Evolutionary conservation across 2,113 vertebrate species (phyloP), one percentile per base, ranked within the genome.

Genomic region (Terrapene triunguis): DNA sequence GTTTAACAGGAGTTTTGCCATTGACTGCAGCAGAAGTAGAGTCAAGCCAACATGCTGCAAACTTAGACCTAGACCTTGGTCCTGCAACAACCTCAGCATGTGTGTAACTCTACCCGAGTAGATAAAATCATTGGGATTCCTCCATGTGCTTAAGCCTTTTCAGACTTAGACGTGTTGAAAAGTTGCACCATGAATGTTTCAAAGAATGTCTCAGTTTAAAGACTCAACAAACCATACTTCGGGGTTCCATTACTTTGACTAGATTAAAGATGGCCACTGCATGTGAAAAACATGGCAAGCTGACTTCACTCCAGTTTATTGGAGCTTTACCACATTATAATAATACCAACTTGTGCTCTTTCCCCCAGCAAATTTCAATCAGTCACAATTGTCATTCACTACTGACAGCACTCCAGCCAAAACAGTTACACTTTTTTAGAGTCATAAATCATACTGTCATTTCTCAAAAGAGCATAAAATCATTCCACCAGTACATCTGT

Each of bases 401-500:
- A 87, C 54, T 89, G 91, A 95, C 69, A 76, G 32, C 51, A 38
- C 44, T 95, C 80, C 35, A 44, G 88, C 86, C 85, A 65, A 11
- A 44, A 59, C 87, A 2, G 1, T 91, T 95, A 90, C 59, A 35
- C 80, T 94, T 76, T 76, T 80, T 81, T 84, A 62, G 57, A 17
- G 80, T 92, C 42, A 93, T 96, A 95, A 97, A 95, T 97, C 80
- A 38, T 74, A 25, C n/a, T 29, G 2, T 44, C 42, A 42, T 87
- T 93, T 90, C 91, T 96, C 94, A 76, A 19, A 90, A 96, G 87
- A 82, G n/a, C 48, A 84, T 87, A 87, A 92, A 94, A 82, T 84
- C 12, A 8, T 90, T 92, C 84, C 50, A 90, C 32, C 32, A 12
- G 54, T 90, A 90, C 87, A 95, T 96, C 90, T 95, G 88, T 92